Percentiles rank a stretch among this genome's conserved stretches.
Conservation (phyloP, 1,140 invertebrate genomes). For the Schlechtendalia chinensis region DNA sequence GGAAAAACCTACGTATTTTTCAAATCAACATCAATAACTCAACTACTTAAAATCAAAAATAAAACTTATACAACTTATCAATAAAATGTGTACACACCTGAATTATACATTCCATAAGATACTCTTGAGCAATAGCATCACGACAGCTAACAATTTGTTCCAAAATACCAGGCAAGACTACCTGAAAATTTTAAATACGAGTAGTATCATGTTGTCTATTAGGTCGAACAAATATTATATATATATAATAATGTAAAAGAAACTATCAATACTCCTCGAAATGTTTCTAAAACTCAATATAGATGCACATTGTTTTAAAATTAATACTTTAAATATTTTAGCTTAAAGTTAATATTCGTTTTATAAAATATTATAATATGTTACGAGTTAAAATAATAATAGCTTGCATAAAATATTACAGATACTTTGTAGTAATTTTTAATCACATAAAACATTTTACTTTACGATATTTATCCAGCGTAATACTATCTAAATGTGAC, state of each 20-base stretch:
- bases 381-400: no score
- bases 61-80: neutral
- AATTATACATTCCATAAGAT: constrained; percentile 99
- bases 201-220: neutral
- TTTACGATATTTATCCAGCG: constrained; percentile 88
- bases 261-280: no score
- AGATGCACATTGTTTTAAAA: no score
- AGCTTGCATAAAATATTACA: no score
- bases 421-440: no score
- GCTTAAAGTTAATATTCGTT: no score
- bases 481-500: constrained; percentile 93
- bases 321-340: no score
- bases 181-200: constrained; percentile 56
- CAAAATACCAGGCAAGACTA: constrained; percentile 85
- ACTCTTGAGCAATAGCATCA: constrained; percentile 98
- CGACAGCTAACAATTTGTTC: constrained; percentile 97
- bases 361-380: no score
- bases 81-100: constrained; percentile 66
- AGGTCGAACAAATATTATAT: neutral
- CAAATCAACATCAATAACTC: neutral
- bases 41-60: constrained; percentile 9
- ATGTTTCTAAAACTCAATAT: no score
- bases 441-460: constrained; percentile 55
- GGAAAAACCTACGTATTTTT: constrained; percentile 78
- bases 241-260: no score